phyloP scores from a whole-genome alignment of 2,888 invertebrate species.

The Luperina nickerlii region DNA sequence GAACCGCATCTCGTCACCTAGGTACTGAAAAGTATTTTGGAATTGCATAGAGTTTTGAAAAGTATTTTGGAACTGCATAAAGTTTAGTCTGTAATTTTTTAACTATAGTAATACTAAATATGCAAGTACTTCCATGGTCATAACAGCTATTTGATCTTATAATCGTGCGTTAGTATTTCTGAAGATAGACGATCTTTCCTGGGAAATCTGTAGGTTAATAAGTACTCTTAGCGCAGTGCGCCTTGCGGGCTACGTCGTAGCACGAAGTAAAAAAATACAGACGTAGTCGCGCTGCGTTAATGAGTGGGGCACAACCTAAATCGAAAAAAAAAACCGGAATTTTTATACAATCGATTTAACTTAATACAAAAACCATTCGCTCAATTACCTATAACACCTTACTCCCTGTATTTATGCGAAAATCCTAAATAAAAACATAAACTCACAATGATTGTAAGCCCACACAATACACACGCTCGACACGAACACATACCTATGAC shows the following conservation, averaged over 20 bases:
- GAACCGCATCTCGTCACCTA: too few species aligned
- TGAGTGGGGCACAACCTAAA: too few species aligned
- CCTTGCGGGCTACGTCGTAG: constrained; percentile 3
- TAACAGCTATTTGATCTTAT: background rate
- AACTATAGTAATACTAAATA: background rate
- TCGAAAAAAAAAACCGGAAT: background rate
- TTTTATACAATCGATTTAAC: background rate
- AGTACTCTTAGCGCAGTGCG: background rate
- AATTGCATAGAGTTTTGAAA: background rate
- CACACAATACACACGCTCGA: constrained; percentile 4
- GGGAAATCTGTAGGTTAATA: background rate
- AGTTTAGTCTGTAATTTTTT: background rate
- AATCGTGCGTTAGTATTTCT: background rate
- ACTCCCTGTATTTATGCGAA: background rate
- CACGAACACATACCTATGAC: constrained; percentile 37
- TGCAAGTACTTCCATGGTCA: background rate
- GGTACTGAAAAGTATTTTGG: background rate
- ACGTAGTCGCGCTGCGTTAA: background rate
- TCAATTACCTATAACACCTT: background rate
- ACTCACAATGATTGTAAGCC: constrained; percentile 1
- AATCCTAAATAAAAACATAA: constrained; percentile 7
- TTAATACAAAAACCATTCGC: background rate
- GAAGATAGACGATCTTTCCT: background rate
- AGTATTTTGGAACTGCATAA: background rate
- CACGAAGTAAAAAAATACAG: background rate